A percentile compares a stretch with the other conserved stretches of the same genome.
phyloP scores from a whole-genome alignment of 2,797 vertebrate species.

The Psittacula echo region DNA sequence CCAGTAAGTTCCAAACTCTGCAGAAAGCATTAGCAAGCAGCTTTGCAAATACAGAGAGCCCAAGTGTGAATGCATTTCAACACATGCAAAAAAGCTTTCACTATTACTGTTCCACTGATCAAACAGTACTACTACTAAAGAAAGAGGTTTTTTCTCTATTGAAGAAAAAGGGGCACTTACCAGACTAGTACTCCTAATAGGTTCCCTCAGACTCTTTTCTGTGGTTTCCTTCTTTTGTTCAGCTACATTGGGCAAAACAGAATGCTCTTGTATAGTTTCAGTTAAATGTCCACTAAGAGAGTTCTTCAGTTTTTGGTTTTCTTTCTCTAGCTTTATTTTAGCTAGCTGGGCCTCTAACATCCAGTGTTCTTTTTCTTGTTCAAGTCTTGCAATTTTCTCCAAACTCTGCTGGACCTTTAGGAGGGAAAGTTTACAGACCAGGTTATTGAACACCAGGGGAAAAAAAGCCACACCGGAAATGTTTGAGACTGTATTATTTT shows the following conservation, averaged over 20 bases:
- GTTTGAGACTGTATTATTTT: background rate
- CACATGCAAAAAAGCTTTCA: background rate
- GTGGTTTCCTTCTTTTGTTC: conserved; percentile 76
- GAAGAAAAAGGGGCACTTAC: conserved; percentile 73
- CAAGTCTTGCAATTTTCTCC: conserved; percentile 95
- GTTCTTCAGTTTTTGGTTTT: conserved; percentile 87
- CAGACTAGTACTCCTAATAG: conserved; percentile 84
- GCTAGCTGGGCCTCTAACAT: conserved; percentile 96
- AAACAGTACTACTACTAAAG: background rate
- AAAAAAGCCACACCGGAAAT: background rate
- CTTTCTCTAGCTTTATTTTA: conserved; percentile 95
- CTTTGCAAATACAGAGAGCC: background rate
- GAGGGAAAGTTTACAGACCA: conserved; percentile 28
- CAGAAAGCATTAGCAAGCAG: background rate
- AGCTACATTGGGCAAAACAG: background rate
- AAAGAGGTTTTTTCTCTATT: background rate
- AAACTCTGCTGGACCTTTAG: conserved; percentile 94
- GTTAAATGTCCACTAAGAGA: conserved; percentile 66
- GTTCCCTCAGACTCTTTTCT: conserved; percentile 74
- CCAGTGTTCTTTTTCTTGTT: conserved; percentile 99
- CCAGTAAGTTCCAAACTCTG: background rate
- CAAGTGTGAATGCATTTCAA: background rate
- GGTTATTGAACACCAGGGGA: background rate
- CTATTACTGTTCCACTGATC: background rate
- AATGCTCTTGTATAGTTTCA: conserved; percentile 45